These are phyloP conservation scores for Phaenicophaeus curvirostris DNA, from an alignment of 2,797 vertebrate species.

Conservation along the genomic window DNA sequence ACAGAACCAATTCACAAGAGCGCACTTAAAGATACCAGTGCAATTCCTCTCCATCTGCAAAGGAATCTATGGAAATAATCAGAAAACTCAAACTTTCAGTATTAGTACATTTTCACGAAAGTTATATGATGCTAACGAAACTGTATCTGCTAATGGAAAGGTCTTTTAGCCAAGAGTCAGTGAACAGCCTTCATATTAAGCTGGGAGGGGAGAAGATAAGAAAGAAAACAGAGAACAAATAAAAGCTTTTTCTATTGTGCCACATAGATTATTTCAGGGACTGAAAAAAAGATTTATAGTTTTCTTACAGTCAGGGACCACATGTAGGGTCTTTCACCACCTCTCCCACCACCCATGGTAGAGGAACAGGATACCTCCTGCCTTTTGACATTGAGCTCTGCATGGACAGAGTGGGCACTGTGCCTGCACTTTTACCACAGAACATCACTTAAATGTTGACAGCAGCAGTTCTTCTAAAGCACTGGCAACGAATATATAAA, in stretches of 20 bases:
- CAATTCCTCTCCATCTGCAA: neutral
- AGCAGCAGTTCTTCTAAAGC: neutral
- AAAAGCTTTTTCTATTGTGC: neutral
- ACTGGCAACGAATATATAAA: neutral
- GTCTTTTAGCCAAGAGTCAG: neutral
- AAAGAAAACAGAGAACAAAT: neutral
- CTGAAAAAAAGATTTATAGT: neutral
- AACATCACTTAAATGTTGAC: neutral
- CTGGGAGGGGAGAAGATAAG: accelerated
- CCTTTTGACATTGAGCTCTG: neutral
- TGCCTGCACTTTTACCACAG: neutral
- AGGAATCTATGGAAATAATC: neutral
- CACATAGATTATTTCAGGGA: neutral
- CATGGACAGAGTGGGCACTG: accelerated
- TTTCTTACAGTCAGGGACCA: neutral
- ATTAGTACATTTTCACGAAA: neutral
- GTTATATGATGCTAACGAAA: neutral
- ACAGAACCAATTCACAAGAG: neutral
- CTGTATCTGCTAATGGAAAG: neutral
- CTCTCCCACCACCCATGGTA: neutral
- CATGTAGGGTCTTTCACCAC: neutral
- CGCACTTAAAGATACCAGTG: neutral
- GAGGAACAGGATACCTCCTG: neutral
- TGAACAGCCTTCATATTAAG: neutral
- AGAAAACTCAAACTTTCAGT: neutral